A percentile compares a stretch with the other conserved stretches of the same genome.
Evolutionary conservation across 1,140 invertebrate species (phyloP).

Genomic region (Globodera ellingtonae): DNA sequence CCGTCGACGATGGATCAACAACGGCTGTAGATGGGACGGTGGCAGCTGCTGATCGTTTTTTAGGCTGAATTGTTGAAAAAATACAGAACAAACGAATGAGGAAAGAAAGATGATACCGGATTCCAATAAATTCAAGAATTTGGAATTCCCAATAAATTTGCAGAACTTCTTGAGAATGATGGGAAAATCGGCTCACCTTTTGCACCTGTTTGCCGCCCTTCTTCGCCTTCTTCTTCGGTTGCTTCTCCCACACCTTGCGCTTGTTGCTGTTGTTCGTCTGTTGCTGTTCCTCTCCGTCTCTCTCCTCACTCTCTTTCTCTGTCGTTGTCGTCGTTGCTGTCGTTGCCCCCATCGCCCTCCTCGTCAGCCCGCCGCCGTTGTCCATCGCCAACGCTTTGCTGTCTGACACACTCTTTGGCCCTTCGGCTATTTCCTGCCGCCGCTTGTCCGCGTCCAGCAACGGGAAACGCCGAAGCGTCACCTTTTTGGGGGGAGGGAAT

Average conservation of each 20-base stretch:
- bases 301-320: slow-evolving; percentile 63
- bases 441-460: slow-evolving; percentile 54
- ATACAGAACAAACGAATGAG: no score
- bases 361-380: background rate
- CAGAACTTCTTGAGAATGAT: no score
- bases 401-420: slow-evolving; percentile 28
- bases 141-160: no score
- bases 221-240: slow-evolving; percentile 63
- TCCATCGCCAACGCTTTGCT: slow-evolving; percentile 5
- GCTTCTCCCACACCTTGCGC: slow-evolving; percentile 51
- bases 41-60: slow-evolving; percentile 56
- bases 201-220: slow-evolving; percentile 47
- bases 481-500: slow-evolving; percentile 60
- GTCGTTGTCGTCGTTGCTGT: background rate
- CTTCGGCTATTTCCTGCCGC: slow-evolving; percentile 40
- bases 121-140: no score
- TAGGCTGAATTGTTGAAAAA: slow-evolving; percentile 7
- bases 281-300: slow-evolving; percentile 69
- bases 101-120: no score
- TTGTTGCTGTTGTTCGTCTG: slow-evolving; percentile 36
- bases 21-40: no score
- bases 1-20: slow-evolving; percentile 66
- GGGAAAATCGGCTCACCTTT: slow-evolving; percentile 18
- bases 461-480: slow-evolving; percentile 75
- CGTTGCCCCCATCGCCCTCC: background rate